phyloP scores from a whole-genome alignment of 2,113 vertebrate species.

The Pedionomus torquatus region DNA sequence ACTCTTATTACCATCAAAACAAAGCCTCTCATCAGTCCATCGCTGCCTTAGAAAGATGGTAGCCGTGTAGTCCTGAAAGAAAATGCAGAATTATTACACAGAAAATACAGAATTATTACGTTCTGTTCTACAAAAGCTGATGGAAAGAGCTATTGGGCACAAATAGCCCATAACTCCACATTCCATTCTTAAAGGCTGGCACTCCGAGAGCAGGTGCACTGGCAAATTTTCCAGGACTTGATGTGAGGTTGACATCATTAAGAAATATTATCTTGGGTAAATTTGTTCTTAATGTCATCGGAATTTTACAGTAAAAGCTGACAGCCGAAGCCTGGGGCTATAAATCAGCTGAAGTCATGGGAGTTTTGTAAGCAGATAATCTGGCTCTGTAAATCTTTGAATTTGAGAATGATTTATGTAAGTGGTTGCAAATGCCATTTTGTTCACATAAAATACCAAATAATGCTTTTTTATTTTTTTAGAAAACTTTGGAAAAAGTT shows the following conservation, averaged over 20 bases:
- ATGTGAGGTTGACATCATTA: neutral
- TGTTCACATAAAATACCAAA: neutral
- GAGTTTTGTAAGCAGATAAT: slow-evolving; percentile 16
- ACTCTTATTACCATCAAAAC: slow-evolving; percentile 90
- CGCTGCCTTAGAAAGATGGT: slow-evolving; percentile 91
- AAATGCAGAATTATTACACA: neutral
- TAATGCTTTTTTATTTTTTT: neutral
- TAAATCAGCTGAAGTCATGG: slow-evolving; percentile 8
- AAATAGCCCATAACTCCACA: neutral
- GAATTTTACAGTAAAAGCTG: slow-evolving; percentile 13
- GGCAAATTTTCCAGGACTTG: neutral
- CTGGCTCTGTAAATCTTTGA: neutral
- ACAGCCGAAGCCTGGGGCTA: neutral
- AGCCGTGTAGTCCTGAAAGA: slow-evolving; percentile 85
- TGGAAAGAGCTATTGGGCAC: neutral
- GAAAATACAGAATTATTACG: neutral
- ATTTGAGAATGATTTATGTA: neutral
- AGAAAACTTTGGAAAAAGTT: neutral
- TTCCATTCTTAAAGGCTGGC: neutral
- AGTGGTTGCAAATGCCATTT: neutral
- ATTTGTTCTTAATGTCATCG: neutral
- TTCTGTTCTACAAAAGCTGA: neutral
- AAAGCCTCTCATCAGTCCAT: slow-evolving; percentile 89
- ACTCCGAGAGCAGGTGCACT: neutral
- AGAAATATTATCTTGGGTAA: neutral